Base-by-base conservation (phyloP, 1,140 invertebrate species). In the Drepana arcuata region DNA sequence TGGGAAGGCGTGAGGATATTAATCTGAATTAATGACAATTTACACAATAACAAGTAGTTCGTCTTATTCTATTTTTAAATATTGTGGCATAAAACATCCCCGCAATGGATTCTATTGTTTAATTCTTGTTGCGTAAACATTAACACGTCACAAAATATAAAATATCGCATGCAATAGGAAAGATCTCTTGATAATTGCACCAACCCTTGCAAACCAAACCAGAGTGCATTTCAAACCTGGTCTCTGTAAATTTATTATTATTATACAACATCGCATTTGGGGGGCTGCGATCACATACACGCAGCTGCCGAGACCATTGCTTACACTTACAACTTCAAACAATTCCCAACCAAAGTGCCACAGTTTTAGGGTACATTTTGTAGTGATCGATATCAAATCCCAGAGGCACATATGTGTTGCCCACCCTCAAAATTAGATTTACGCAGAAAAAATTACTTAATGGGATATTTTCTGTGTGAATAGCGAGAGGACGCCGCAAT, bases 401-500 rank as follows among this genome's bases (percentile, higher is more conserved):
- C 70, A 69, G 44, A 69, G 59, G 67, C 59, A 62, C 72, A 75
- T 73, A 68, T 75, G 75, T 59, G 65, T 53, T 55, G 58, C 62
- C 46, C 56, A 71, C 72, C 75, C 74, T 72, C 62, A 52, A 65
- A 57, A 64, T 74, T 68, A 72, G 55, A 67, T 69, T 71, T 65
- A 50, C 58, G 55, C 39, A 63, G 57, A 77, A 80, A 80, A 80
- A 80, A 77, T 61, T 73, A 71, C 68, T 77, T 77, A 77, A 80
- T 80, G 64, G 68, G 66, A 72, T 80, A 70, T 73, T 80, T 77
- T 77, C 72, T 74, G 69, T 68, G 55, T 67, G 69, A 71, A 57
- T 49, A 55, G 41, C 55, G 47, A 54, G 50, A 63, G 54, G 36
- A 42, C 24, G 24, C 4, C 10, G 4, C 10, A 10, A 26, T 26